phyloP scores from a whole-genome alignment of 2,888 invertebrate species.

The Arctia plantaginis region DNA sequence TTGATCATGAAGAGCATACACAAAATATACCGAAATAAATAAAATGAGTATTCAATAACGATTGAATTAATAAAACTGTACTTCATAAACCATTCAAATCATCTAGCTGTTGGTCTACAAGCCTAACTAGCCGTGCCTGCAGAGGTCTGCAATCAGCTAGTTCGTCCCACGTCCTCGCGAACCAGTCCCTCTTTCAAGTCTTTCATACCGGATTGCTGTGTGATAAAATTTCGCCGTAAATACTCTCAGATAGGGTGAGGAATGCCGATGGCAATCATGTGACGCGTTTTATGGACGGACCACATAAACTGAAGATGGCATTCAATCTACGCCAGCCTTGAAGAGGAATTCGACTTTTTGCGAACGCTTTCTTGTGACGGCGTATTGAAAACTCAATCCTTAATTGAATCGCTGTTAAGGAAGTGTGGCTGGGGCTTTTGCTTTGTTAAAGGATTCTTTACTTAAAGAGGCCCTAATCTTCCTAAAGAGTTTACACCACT shows the following conservation, averaged over 20 bases:
- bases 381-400: constrained; percentile 41
- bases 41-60: background rate
- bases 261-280: constrained; percentile 68
- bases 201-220: constrained; percentile 57
- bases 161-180: constrained; percentile 58
- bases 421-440: constrained; percentile 27
- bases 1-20: background rate
- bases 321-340: constrained; percentile 52
- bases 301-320: constrained; percentile 52
- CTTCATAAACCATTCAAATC: constrained; percentile 32
- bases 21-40: background rate
- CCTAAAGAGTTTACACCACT: background rate
- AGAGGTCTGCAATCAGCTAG: constrained; percentile 35
- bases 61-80: background rate
- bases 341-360: constrained; percentile 43
- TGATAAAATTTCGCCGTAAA: constrained; percentile 71
- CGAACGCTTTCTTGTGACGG: constrained; percentile 33
- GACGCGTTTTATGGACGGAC: constrained; percentile 60
- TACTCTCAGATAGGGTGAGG: constrained; percentile 61
- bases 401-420: constrained; percentile 37
- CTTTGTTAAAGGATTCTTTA: constrained; percentile 14
- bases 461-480: background rate
- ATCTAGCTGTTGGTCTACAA: constrained; percentile 16
- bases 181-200: constrained; percentile 57
- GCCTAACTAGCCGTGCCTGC: constrained; percentile 11